Evolutionary conservation across 1,140 invertebrate genomes (phyloP).

Genomic region (Acyrthosiphon pisum): DNA sequence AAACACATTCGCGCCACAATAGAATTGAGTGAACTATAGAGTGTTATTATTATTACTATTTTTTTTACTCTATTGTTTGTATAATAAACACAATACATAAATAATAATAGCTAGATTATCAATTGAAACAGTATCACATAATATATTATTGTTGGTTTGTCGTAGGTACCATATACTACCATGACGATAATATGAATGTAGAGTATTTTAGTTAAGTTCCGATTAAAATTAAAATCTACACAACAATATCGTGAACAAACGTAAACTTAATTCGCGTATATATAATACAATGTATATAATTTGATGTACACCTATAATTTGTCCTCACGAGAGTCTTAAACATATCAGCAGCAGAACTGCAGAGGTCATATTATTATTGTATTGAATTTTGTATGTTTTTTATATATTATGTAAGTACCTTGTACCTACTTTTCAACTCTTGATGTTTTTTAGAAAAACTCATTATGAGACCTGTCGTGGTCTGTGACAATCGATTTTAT

Average conservation of each 20-base stretch:
- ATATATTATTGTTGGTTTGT: background rate
- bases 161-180: background rate
- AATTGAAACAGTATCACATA: background rate
- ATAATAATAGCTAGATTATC: background rate
- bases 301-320: background rate
- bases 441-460: background rate
- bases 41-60: background rate
- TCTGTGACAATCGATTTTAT: background rate
- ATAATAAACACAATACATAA: background rate
- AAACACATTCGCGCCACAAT: background rate
- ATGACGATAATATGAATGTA: background rate
- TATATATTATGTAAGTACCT: background rate
- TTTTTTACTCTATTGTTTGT: no score
- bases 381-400: background rate
- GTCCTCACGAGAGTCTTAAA: background rate
- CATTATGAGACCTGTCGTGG: background rate
- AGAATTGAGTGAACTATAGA: background rate
- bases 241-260: background rate
- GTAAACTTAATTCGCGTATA: background rate
- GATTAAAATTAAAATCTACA: background rate
- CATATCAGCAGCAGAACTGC: background rate
- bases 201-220: background rate
- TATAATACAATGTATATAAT: background rate
- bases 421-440: background rate
- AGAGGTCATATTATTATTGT: background rate